Base-by-base conservation (phyloP, 2,113 vertebrate species). In the Guaruba guarouba region DNA sequence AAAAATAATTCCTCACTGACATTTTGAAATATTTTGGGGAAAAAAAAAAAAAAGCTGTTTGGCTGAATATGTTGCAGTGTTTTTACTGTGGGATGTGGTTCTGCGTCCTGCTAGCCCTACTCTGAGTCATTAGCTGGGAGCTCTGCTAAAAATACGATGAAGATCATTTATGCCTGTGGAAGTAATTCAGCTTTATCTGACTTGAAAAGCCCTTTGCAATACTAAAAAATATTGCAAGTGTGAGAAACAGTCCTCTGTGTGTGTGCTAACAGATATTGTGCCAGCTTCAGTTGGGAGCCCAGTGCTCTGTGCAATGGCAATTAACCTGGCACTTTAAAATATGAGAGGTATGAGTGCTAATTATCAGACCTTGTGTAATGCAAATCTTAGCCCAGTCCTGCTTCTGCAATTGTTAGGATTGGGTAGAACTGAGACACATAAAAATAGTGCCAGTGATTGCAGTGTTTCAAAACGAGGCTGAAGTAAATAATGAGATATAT, bases 241-340 rank as follows among this genome's bases (percentile, higher is more conserved):
- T 83, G 29, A 19, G 20, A 48, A 64, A 23, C 14, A 17, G 63
- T 9, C 9, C 28, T 71, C 20, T 85, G 2, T 37, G 49, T 85
- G 61, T 5, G 1, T n/a, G 74, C 37, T 49, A 33, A 17, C 5
- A 9, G 37, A 12, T 63, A 28, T 11, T 1, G 2, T 64, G 48
- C 52, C 0, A 1, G 52, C 52, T 62, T 49, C 28, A 29, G 31
- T 31, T 0, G 0, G 24, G 31, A 82, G 54, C 41, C 29, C 41
- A 10, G 49, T 0, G 0, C 69, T 93, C 6, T 0, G 43, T 82
- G 70, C 31, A 15, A 28, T 37, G 18, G 0, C 2, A 37, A 39
- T 51, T 79, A 23, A 23, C 9, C 75, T 37, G 62, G 12, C 31
- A 15, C 54, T 74, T 87, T 0, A 62, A n/a, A 63, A 20, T 41